Conservation (phyloP, 1,140 invertebrate species). For the Octopus bimaculoides region DNA sequence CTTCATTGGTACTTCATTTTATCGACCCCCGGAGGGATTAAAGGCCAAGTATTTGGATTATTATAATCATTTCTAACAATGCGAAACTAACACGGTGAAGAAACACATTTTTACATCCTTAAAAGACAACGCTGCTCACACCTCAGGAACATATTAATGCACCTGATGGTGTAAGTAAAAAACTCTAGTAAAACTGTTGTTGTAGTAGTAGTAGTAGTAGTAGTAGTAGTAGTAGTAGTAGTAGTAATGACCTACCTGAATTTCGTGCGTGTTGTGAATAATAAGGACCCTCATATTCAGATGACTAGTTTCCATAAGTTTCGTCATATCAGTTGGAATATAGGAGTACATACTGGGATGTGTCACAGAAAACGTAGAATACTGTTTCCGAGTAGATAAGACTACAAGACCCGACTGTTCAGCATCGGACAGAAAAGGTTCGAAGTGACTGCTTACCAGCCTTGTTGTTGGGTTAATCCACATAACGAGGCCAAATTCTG, state of each 20-base stretch:
- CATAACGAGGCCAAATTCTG: slow-evolving; percentile 28
- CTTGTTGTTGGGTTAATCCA: slow-evolving; percentile 34
- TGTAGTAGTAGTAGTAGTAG: slow-evolving; percentile 14
- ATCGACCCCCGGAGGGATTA: no score
- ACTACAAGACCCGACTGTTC: slow-evolving; percentile 22
- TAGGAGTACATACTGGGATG: slow-evolving; percentile 37
- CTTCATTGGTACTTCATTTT: no score
- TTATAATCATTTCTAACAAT: no score
- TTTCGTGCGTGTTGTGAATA: slow-evolving; percentile 30
- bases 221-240: slow-evolving; percentile 14
- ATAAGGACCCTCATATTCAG: slow-evolving; percentile 32
- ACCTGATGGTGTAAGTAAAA: no score
- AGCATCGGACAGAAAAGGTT: slow-evolving; percentile 24
- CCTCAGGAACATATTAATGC: no score
- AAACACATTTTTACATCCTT: no score
- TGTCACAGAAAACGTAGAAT: slow-evolving; percentile 37
- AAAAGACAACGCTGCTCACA: no score
- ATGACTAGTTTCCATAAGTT: slow-evolving; percentile 24
- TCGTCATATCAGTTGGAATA: slow-evolving; percentile 24
- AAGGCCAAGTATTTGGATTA: no score
- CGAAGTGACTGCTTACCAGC: slow-evolving; percentile 25
- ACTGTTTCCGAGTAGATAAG: slow-evolving; percentile 19
- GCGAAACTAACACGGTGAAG: no score
- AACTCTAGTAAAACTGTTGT: no score
- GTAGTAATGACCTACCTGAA: slow-evolving; percentile 12